Percentiles rank a stretch among this genome's conserved stretches.
phyloP scores from a whole-genome alignment of 1,140 invertebrate species.

The Vollenhovia emeryi region DNA sequence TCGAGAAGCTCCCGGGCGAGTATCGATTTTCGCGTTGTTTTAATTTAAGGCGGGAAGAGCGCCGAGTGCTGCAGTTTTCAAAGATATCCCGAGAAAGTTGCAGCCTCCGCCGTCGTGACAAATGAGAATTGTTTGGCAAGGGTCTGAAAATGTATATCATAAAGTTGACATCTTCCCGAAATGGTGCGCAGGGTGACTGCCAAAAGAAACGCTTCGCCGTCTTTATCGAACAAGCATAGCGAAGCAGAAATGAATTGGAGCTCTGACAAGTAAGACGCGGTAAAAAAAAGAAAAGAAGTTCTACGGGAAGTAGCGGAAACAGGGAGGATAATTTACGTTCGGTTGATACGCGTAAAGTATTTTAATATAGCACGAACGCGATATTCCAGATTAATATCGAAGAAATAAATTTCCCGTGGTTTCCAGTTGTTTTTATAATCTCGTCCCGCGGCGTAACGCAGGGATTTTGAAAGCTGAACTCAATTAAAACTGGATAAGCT shows the following conservation, averaged over 20 bases:
- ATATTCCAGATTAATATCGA: slow-evolving; percentile 1
- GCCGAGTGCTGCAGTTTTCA: not conserved
- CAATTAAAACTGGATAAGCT: not conserved
- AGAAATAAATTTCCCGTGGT: not conserved
- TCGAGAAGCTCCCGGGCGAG: slow-evolving; percentile 1
- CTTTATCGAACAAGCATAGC: not conserved
- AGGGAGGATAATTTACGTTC: not conserved
- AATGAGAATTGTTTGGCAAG: slow-evolving; percentile 36
- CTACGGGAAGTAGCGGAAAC: not conserved
- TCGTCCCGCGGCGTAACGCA: not conserved
- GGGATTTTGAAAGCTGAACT: not conserved
- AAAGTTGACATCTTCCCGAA: slow-evolving; percentile 15
- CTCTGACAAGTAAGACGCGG: not conserved
- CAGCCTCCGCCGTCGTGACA: not conserved
- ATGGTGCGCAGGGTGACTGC: not conserved
- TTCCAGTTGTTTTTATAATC: slow-evolving; percentile 17
- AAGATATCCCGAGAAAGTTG: not conserved
- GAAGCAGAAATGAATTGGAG: not conserved
- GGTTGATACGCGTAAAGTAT: not conserved
- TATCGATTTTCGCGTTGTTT: slow-evolving; percentile 9
- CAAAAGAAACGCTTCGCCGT: not conserved
- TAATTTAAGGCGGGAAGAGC: not conserved
- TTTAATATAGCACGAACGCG: not conserved
- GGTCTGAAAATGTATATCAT: slow-evolving; percentile 30
- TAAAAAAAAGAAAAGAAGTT: not conserved